Base-by-base conservation (phyloP, 2,797 vertebrate species). In the Ptychadena robeensis region DNA sequence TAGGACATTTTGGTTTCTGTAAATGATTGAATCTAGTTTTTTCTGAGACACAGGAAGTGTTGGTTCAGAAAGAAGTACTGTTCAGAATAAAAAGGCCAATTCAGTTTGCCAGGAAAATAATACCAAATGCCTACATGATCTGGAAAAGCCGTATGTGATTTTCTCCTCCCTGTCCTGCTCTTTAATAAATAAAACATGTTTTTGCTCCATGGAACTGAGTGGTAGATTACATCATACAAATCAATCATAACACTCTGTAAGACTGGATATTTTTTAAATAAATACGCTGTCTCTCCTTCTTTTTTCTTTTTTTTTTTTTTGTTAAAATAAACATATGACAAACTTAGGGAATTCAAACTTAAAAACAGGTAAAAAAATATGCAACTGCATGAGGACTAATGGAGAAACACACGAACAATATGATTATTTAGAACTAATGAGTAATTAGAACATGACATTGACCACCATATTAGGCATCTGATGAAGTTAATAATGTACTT, bases 181-280 rank as follows among this genome's bases (percentile, higher is more conserved):
- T 61, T 61, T 28, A 28, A 28, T 61, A 61, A 61, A 61, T 28
- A 61, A 53, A 61, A 61, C 59, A 61, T 61, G 59, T 27, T 61
- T 61, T 61, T 61, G n/a, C 59, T 61, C 59, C 59, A 61, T 61
- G 25, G 27, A 25, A 61, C 11, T n/a, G 25, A 28, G n/a, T 28
- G 2, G n/a, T 61, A 11, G 59, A 61, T 61, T 12, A 61, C 59
- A 8, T 61, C 59, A 61, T 61, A 28, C 25, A 61, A 61, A 61
- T 61, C 27, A 28, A 28, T 61, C 59, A 61, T 12, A 61, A 61
- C 59, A 61, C 27, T 11, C n/a, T 61, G 57, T 11, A 11, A 27
- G 59, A 9, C 59, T 25, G 25, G 59, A 27, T 27, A 25, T 25
- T 61, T 28, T 61, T 28, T 28, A 61, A 61, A 61, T 59, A 59